These are phyloP conservation scores for Busseola fusca DNA, from an alignment of 2,888 invertebrate species.

Conservation along the genomic window DNA sequence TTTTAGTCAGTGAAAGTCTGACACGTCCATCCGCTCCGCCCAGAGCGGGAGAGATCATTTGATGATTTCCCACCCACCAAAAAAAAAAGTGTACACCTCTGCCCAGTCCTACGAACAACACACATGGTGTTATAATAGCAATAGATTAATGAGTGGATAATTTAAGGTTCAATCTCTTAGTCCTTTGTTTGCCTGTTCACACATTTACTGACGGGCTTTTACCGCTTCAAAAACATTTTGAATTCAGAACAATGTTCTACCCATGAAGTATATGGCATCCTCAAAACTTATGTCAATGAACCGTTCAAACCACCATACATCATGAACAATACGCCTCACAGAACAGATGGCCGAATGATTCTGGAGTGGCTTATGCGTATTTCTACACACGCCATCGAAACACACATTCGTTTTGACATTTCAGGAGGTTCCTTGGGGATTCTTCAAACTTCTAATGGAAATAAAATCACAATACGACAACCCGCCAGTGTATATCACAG, in stretches of 20 bases:
- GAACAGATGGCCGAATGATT: background rate
- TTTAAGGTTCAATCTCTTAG: background rate
- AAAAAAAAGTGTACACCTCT: no score
- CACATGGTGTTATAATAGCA: background rate
- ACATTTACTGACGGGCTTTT: background rate
- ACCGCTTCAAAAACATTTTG: background rate
- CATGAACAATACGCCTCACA: background rate
- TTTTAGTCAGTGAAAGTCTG: no score
- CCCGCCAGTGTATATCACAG: slow-evolving; percentile 89
- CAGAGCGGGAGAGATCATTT: no score
- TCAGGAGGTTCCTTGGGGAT: slow-evolving; percentile 89
- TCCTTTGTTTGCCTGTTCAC: background rate
- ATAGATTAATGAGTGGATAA: background rate
- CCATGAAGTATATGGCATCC: background rate
- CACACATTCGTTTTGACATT: slow-evolving; percentile 27
- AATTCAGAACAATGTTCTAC: background rate
- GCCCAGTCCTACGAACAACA: background rate
- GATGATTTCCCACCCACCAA: no score
- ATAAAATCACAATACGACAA: slow-evolving; percentile 86
- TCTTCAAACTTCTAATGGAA: slow-evolving; percentile 88
- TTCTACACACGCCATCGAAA: background rate
- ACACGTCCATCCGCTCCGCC: no score
- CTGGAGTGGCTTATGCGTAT: background rate
- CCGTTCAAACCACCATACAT: background rate
- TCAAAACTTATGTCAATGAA: background rate